Percentiles rank a stretch among this genome's conserved stretches.
Conservation (phyloP, 2,797 vertebrate species). For the Lateolabrax maculatus region DNA sequence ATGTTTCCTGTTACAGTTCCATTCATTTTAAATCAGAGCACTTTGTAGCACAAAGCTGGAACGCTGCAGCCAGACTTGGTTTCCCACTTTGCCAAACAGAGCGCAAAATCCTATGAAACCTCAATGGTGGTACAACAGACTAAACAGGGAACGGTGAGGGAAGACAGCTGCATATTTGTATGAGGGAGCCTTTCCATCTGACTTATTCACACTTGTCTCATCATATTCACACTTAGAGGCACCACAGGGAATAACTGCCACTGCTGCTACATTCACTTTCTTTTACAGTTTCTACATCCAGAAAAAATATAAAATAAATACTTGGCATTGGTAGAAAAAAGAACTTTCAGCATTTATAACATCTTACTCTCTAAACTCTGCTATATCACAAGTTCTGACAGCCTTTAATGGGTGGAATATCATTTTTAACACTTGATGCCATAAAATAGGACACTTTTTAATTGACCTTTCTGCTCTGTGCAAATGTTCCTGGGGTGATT, state of each 20-base stretch:
- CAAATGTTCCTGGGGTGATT: not conserved
- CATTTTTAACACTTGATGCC: not conserved
- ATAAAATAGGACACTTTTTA: not conserved
- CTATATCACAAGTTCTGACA: not conserved
- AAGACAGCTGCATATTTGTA: slow-evolving; percentile 62
- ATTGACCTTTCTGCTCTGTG: not conserved
- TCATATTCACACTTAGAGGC: slow-evolving; percentile 68
- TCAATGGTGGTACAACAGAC: slow-evolving; percentile 38
- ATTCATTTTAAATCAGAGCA: slow-evolving; percentile 79
- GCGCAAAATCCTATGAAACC: slow-evolving; percentile 75
- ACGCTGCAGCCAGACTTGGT: slow-evolving; percentile 46
- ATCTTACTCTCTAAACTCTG: not conserved
- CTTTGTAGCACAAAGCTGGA: slow-evolving; percentile 67
- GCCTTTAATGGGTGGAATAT: not conserved
- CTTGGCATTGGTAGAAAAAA: not conserved
- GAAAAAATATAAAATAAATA: not conserved
- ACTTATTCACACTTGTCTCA: slow-evolving; percentile 73
- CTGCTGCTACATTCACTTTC: slow-evolving; percentile 25
- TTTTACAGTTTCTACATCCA: slow-evolving; percentile 34
- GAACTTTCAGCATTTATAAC: slow-evolving; percentile 6
- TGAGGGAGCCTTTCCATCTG: slow-evolving; percentile 59
- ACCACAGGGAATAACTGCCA: slow-evolving; percentile 51
- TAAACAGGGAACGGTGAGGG: slow-evolving; percentile 46
- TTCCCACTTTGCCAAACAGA: slow-evolving; percentile 83
- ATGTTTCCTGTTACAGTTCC: slow-evolving; percentile 49